These are phyloP conservation scores for Microplitis demolitor DNA, from an alignment of 1,140 invertebrate genomes.

Conservation along the genomic window DNA sequence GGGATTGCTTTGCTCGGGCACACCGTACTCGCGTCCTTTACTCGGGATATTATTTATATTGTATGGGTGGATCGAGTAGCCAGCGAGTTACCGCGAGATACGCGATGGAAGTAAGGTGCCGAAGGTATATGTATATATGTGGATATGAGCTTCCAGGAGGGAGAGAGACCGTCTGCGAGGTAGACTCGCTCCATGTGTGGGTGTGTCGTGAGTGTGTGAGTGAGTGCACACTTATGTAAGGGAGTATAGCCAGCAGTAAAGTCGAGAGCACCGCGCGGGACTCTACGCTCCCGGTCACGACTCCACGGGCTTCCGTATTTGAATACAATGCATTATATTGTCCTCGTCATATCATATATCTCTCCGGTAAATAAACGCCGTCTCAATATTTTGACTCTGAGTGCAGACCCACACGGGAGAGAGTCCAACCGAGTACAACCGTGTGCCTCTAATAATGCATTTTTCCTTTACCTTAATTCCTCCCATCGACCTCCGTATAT, in stretches of 20 bases:
- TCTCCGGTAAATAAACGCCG: constrained; percentile 60
- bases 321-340: constrained; percentile 65
- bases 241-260: neutral
- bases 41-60: constrained; percentile 48
- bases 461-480: neutral
- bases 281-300: constrained; percentile 58
- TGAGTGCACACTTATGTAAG: too few species aligned
- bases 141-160: too few species aligned
- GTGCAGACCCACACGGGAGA: constrained; percentile 10
- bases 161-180: neutral
- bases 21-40: too few species aligned
- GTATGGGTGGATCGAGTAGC: constrained; percentile 25
- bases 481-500: neutral
- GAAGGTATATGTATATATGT: neutral
- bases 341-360: constrained; percentile 63
- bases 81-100: constrained; percentile 16
- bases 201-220: too few species aligned
- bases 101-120: constrained; percentile 30
- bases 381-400: constrained; percentile 61
- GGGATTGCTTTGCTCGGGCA: constrained; percentile 7
- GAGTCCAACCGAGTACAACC: neutral
- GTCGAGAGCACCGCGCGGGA: constrained; percentile 15
- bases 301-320: constrained; percentile 59
- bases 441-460: neutral
- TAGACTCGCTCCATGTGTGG: too few species aligned